phyloP scores from a whole-genome alignment of 1,140 invertebrate species.

The Bombus affinis region DNA sequence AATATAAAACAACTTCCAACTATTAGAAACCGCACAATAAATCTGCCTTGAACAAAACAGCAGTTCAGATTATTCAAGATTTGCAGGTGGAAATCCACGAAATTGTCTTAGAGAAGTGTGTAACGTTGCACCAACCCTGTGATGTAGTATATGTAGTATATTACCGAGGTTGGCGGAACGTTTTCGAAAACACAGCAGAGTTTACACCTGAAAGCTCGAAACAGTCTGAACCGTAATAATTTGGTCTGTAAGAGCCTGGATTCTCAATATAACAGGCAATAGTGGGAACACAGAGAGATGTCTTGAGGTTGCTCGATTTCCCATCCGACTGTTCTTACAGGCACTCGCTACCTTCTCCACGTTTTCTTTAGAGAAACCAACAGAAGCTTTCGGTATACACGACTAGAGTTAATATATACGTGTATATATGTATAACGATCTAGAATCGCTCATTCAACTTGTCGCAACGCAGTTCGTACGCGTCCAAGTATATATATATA shows the following conservation, averaged over 20 bases:
- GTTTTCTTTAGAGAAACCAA: slow-evolving; percentile 35
- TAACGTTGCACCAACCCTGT: no score
- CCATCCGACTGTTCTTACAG: slow-evolving; percentile 47
- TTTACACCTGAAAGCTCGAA: background rate
- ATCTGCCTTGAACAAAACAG: background rate
- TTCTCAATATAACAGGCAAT: background rate
- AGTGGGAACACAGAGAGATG: background rate
- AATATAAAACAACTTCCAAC: no score
- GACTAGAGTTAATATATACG: background rate
- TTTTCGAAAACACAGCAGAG: background rate
- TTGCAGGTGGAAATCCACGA: background rate
- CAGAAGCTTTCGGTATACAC: slow-evolving; percentile 26
- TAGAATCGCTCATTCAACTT: slow-evolving; percentile 38
- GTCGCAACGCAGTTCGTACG: slow-evolving; percentile 6
- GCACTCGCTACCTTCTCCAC: slow-evolving; percentile 20
- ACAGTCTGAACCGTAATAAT: no score
- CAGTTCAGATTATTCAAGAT: background rate
- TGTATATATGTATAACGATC: slow-evolving; percentile 21
- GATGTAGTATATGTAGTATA: background rate
- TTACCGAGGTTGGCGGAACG: background rate
- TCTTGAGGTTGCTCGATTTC: background rate
- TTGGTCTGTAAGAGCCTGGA: background rate
- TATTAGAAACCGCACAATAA: no score
- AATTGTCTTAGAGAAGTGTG: background rate
- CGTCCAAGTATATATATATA: background rate